Evolutionary conservation across 2,113 vertebrate species (phyloP), one percentile per base, ranked within the genome.

Genomic region (Caloenas nicobarica): DNA sequence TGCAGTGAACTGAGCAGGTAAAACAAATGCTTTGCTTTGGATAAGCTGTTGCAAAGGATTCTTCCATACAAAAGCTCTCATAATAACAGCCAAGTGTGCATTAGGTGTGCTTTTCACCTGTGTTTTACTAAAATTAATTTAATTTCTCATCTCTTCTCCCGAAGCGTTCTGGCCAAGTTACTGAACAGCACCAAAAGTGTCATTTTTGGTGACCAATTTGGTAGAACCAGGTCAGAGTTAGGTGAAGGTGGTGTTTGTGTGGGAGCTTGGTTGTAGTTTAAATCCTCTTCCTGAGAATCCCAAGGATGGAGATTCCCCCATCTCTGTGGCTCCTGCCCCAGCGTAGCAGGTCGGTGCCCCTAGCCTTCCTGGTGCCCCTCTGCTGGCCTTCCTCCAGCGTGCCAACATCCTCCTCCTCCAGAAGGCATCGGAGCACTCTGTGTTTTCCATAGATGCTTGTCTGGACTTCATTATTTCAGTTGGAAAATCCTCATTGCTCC

Each of bases 401-500:
- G 8, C 31, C 65, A 54, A 17, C 1, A 0, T 58, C 40, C 36
- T 85, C n/a, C n/a, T 70, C 25, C 28, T 94, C 48, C 3, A 3
- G 60, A 88, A 81, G n/a, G 60, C 81, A 48, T 51, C 16, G 5
- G 34, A 61, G 51, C 18, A 14, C 29, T 51, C 13, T 16, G 25
- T 74, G 25, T 48, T 86, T 88, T 91, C 76, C 24, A 13, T 19
- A 38, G 62, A 11, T 25, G 44, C 29, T 92, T 74, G 36, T 42
- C 72, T 86, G 86, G 60, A 71, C 56, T 93, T 79, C 40, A 65
- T 91, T 60, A 88, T 83, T 85, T 91, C 68, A 46, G 31, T 51
- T 90, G 53, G 60, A 91, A 92, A 92, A 87, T 81, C 57, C 86
- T 89, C 65, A 84, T 91, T 89, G 77, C 48, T 95, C 57, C 57